These are phyloP conservation scores for Onychostoma macrolepis DNA, from an alignment of 2,113 vertebrate genomes.

Conservation along the genomic window DNA sequence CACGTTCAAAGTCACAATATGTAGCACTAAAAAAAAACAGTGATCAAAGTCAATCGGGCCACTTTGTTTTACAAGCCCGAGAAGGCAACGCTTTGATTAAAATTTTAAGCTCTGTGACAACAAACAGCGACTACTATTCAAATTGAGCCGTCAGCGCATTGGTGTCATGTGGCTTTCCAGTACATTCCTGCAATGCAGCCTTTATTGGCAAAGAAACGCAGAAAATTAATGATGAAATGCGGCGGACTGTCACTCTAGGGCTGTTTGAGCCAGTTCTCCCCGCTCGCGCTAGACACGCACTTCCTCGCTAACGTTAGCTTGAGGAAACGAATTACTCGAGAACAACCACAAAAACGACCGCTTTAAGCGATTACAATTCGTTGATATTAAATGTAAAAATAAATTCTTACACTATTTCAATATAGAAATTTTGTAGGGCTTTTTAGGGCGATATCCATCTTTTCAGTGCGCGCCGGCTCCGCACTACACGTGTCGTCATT, in stretches of 20 bases:
- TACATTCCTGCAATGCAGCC: constrained; percentile 12
- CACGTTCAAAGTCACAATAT: neutral
- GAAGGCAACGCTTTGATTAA: neutral
- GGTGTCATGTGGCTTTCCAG: constrained; percentile 26
- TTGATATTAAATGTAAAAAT: too few relatives aligned
- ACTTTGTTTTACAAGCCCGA: neutral
- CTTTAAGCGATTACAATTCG: too few relatives aligned
- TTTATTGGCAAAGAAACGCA: constrained; percentile 2
- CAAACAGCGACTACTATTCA: neutral
- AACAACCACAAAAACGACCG: neutral
- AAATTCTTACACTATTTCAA: neutral
- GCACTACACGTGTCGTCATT: constrained; percentile 48
- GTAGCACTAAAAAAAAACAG: neutral
- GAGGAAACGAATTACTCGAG: neutral
- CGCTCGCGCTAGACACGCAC: constrained; percentile 27
- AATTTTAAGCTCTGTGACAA: neutral
- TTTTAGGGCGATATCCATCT: neutral
- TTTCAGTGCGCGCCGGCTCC: neutral
- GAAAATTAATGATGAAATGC: neutral
- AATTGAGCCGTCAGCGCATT: neutral
- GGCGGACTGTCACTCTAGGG: neutral
- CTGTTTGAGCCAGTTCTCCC: constrained; percentile 33
- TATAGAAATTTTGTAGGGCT: neutral
- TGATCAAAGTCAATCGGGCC: neutral
- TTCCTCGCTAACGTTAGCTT: constrained; percentile 20